Evolutionary conservation across 1,140 invertebrate genomes (phyloP), one percentile per base, ranked within the genome.

Genomic region (Drosophila chauvacae): DNA sequence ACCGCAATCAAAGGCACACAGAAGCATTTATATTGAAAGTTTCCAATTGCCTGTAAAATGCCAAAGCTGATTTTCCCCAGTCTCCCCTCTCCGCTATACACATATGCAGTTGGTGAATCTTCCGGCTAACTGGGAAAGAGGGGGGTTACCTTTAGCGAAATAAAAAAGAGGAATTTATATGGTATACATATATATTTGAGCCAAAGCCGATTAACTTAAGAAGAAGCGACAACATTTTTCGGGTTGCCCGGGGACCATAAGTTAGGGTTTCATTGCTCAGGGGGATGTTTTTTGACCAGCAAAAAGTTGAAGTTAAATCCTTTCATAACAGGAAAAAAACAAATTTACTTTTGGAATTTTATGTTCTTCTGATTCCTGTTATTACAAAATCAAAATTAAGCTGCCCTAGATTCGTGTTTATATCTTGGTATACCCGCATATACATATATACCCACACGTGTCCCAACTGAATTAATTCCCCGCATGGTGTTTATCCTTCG

Each of bases 41-140:
- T 76, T 16, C 60, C 73, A 76, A 76, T 76, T 76, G 73, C 51
- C 72, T 58, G 71, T 35, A 65, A 51, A 76, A 76, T 76, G 72
- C 71, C 73, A 76, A 30, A 57, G 71, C 59, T 45, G 60, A 48
- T 57, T 57, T 58, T 33, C 13, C 56, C 6, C 66, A 59, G 23
- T 33, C 33, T n/a, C 28, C 7, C 20, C 14, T 37, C 35, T 44
- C 26, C 30, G 10, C 70, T 39, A 7, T 23, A 59, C 26, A 30
- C 53, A 65, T 28, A 41, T 59, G 53, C 30, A 48, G 35, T 57
- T 35, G 50, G 42, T 13, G 44, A 44, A 30, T 37, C 20, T 35
- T 44, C 44, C 20, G 28, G 30, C 10, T 69, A 53, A 14, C 45
- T 41, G 28, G 26, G 9, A 30, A 41, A 53, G 62, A 45, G n/a